Conservation (phyloP, 2,888 invertebrate genomes). For the Sthenelais limicola region DNA sequence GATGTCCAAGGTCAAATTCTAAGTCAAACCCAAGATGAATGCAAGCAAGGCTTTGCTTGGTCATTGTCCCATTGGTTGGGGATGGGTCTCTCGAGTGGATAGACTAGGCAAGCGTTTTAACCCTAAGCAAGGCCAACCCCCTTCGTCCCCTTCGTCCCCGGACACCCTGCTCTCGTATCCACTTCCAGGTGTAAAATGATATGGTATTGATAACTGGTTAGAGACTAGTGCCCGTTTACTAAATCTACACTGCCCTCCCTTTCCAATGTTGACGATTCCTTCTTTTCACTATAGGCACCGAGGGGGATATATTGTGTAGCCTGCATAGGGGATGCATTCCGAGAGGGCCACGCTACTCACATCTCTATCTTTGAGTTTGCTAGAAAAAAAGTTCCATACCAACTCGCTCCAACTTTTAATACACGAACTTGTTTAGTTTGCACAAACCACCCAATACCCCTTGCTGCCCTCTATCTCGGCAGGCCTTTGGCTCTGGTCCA, state of each 20-base stretch:
- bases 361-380: too few relatives aligned
- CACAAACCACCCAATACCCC: background rate
- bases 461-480: background rate
- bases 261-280: too few relatives aligned
- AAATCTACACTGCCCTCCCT: too few relatives aligned
- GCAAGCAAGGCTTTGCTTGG: slow-evolving; percentile 5
- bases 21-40: slow-evolving; percentile 19
- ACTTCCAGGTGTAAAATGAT: slow-evolving; percentile 5
- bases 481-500: background rate
- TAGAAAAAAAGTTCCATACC: background rate
- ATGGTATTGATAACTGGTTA: slow-evolving; percentile 11
- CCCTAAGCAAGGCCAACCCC: background rate
- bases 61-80: background rate
- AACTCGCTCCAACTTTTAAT: background rate
- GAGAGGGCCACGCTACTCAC: too few relatives aligned
- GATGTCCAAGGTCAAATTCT: slow-evolving; percentile 6
- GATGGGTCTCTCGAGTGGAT: background rate
- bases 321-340: too few relatives aligned
- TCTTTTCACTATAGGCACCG: too few relatives aligned
- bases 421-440: background rate
- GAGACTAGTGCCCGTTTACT: slow-evolving; percentile 25
- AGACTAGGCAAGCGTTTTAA: slow-evolving; percentile 7
- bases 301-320: too few relatives aligned
- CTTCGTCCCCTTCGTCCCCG: too few relatives aligned
- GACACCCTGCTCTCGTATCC: background rate